Evolutionary conservation across 2,797 vertebrate genomes (phyloP), one percentile per base, ranked within the genome.

Genomic region (Pelochelys cantorii): DNA sequence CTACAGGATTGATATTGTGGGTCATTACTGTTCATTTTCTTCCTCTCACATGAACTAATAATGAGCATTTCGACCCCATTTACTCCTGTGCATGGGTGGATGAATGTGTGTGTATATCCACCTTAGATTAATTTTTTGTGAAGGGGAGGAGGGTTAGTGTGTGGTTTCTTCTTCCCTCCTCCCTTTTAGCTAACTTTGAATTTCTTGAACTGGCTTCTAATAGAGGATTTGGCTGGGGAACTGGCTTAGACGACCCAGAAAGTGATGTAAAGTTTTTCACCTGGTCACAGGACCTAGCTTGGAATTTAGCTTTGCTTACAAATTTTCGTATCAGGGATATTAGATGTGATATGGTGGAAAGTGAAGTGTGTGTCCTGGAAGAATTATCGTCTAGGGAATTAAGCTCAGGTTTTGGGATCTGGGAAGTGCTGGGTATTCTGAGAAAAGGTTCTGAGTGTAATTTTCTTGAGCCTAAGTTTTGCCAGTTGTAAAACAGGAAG

Each of bases 31-130:
- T 89, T 93, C 93, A 65, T 91, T 95, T 55, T 92, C 5, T 71
- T 79, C 68, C 59, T 91, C 88, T 91, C 81, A 83, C 52, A 0
- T 79, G 87, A 85, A 7, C 31, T 82, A 89, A 71, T 95, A 91
- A 94, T 65, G 90, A 95, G n/a, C 0, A 1, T 88, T 94, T 95
- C 91, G 94, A 79, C 86, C 81, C 90, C 62, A 42, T 87, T 94
- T 90, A 84, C 79, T 91, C 34, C 1, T 17, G 3, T 3, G 52
- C 34, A 57, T 84, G 83, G 84, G 81, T 90, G 92, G 83, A 87
- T 84, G 18, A 75, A 2, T 34, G 1, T 83, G 7, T 75, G 25
- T 85, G 23, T 87, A 59, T 91, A 2, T 62, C 85, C 4, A 55
- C 55, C 31, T 59, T 89, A 77, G 81, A 85, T 89, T 6, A 79